Base-by-base conservation (phyloP, 2,113 vertebrate species). In the Actenoides lindsayi region DNA sequence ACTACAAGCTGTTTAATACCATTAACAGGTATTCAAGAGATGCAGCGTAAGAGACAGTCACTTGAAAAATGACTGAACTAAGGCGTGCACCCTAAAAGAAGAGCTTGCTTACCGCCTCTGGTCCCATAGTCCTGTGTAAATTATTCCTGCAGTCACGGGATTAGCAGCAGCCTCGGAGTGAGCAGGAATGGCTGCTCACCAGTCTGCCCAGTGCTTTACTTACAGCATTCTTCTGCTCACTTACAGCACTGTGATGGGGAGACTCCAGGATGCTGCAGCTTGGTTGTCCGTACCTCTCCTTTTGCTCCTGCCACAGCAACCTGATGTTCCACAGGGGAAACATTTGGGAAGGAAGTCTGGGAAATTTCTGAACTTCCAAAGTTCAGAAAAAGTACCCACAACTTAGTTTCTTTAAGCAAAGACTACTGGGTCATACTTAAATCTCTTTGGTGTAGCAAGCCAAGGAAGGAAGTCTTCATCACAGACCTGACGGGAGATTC, bases 91-190 rank as follows among this genome's bases (percentile, higher is more conserved):
- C 23, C 51, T 67, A 9, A 51, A 33, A 75, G 50, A 62, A n/a
- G 28, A 42, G 20, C 4, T 78, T 54, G 19, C 13, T 83, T 68
- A 16, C 8, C 5, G 2, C 2, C 50, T 48, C 11, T 50, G 33
- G 7, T 65, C 31, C 35, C 53, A 44, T 0, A 50, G 48, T 24
- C 30, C 46, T 17, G 8, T 0, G 5, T 2, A 4, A 4, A 1
- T 13, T 54, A 21, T 8, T 63, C 24, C 44, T n/a, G 37, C 16
- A n/a, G 27, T 31, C 59, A 37, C 21, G 53, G 28, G 14, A 87
- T 13, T 2, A 65, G 21, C 42, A 80, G 11, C 48, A 59, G 37
- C 37, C 69, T 63, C 0, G 0, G 19, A 68, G 51, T 6, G 11
- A 74, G 51, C 57, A 59, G 39, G 75, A 53, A n/a, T 2, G 4